Evolutionary conservation across 1,140 invertebrate genomes (phyloP).

Genomic region (Tetramorium alpestre): DNA sequence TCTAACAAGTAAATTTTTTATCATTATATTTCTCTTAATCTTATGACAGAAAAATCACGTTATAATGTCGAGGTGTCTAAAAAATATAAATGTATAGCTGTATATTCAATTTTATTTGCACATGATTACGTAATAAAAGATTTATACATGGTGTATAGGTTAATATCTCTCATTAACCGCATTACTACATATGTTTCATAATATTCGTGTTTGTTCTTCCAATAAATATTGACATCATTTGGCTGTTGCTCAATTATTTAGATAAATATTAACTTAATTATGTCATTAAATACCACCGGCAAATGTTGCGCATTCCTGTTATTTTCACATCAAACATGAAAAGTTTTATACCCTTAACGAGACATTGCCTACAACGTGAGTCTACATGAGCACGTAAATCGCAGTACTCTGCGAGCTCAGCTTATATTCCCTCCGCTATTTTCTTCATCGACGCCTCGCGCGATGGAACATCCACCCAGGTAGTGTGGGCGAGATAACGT

Average conservation of each 20-base stretch:
- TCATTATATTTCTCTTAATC: background rate
- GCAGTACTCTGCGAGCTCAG: conserved; percentile 2
- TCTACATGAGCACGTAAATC: conserved; percentile 32
- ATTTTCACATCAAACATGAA: background rate
- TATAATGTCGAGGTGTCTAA: background rate
- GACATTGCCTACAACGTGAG: background rate
- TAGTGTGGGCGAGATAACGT: conserved; percentile 73
- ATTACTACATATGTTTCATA: background rate
- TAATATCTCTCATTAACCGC: background rate
- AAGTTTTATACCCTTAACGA: background rate
- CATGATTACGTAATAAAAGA: background rate
- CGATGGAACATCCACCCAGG: conserved; percentile 23
- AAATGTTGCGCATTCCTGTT: background rate
- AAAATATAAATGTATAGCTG: background rate
- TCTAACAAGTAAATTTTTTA: background rate
- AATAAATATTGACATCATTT: conserved; percentile 18
- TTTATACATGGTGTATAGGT: background rate
- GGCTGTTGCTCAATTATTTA: conserved; percentile 26
- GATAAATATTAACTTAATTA: conserved; percentile 19
- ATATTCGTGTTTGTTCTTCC: background rate
- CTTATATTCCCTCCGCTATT: conserved; percentile 33
- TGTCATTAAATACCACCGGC: background rate
- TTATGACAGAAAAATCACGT: background rate
- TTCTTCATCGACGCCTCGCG: conserved; percentile 37
- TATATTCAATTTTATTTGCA: background rate